phyloP scores from a whole-genome alignment of 2,113 vertebrate genomes.

The Mohoua ochrocephala region DNA sequence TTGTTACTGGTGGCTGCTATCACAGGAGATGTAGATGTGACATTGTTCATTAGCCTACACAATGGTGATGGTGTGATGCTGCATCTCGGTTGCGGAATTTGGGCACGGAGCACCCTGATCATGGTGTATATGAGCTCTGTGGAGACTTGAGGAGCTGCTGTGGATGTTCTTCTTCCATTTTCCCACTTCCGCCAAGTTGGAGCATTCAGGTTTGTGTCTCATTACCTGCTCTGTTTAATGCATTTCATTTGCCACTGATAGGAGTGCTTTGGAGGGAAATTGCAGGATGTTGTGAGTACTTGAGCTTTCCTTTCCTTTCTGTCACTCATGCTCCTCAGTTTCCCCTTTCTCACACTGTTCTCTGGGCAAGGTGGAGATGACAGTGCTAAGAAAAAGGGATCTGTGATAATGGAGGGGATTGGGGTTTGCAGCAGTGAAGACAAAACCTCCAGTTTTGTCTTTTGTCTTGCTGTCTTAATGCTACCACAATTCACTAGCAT shows the following conservation, averaged over 20 bases:
- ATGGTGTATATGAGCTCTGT: neutral
- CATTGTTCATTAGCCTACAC: neutral
- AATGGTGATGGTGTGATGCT: fast-evolving
- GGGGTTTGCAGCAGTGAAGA: neutral
- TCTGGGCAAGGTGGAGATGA: neutral
- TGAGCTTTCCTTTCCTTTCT: neutral
- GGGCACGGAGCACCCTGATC: neutral
- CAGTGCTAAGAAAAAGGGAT: neutral
- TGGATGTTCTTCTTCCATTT: neutral
- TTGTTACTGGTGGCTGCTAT: neutral
- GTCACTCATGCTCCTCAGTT: neutral
- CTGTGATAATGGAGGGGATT: neutral
- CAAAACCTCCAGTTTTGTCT: neutral
- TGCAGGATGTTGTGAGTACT: neutral
- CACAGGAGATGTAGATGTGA: neutral
- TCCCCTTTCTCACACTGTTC: neutral
- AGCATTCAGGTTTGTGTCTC: neutral
- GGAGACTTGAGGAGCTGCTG: neutral
- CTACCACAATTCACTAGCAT: neutral
- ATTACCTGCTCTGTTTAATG: neutral
- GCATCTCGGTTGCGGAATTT: neutral
- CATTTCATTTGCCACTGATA: neutral
- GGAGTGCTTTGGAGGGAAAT: neutral
- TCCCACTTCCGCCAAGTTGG: neutral
- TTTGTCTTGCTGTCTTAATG: neutral